Conservation (phyloP, 2,888 invertebrate genomes). For the Ditula angustiorana region DNA sequence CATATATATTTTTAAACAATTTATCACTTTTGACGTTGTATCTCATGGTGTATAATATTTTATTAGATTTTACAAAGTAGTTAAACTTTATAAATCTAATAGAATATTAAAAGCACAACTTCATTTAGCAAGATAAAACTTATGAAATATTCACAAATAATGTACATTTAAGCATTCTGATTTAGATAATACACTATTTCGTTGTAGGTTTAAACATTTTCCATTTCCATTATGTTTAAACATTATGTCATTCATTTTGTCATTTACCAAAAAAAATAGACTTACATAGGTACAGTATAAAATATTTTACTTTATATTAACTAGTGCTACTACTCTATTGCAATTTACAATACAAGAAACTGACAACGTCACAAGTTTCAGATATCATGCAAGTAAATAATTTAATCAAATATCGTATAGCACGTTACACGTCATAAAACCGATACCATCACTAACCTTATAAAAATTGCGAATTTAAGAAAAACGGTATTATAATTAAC, state of each 20-base stretch:
- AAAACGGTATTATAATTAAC: too few species aligned
- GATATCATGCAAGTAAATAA: not conserved
- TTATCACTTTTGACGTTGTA: not conserved
- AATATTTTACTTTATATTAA: not conserved
- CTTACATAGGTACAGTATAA: not conserved
- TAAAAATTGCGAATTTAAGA: not conserved
- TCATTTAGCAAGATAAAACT: too few species aligned
- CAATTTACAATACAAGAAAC: not conserved
- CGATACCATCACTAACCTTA: constrained; percentile 1
- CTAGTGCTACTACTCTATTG: not conserved
- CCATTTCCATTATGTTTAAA: not conserved
- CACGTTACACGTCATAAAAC: not conserved
- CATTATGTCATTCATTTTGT: not conserved
- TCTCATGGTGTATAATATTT: not conserved
- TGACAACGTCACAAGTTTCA: not conserved
- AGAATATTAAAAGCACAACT: too few species aligned
- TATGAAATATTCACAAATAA: not conserved
- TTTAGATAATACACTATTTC: not conserved
- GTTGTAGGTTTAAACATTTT: not conserved
- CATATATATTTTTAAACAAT: not conserved
- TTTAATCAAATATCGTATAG: not conserved
- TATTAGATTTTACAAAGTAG: too few species aligned
- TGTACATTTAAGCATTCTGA: not conserved
- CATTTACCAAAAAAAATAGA: not conserved
- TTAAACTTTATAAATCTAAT: too few species aligned